Percentiles rank a stretch among this genome's conserved stretches.
phyloP scores from a whole-genome alignment of 2,797 vertebrate genomes.

The Poeciliopsis turneri region DNA sequence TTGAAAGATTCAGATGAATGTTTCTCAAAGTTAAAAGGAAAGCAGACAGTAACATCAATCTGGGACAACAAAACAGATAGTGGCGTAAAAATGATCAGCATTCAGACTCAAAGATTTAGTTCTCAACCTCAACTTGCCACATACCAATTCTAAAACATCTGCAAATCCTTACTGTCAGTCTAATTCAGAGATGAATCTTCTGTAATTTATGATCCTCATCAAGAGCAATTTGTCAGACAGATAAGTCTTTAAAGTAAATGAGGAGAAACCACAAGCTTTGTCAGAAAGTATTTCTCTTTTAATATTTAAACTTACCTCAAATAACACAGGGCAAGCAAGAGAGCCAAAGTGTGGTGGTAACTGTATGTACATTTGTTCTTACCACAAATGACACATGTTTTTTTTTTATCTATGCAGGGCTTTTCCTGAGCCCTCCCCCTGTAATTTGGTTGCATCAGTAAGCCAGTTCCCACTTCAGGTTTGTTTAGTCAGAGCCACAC shows the following conservation, averaged over 20 bases:
- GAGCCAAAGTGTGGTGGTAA: slow-evolving; percentile 21
- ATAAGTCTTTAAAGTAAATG: slow-evolving; percentile 48
- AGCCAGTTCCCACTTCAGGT: slow-evolving; percentile 11
- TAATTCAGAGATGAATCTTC: slow-evolving; percentile 9
- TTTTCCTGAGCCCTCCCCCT: slow-evolving; percentile 17
- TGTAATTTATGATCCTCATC: slow-evolving; percentile 45
- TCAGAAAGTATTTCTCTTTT: slow-evolving; percentile 35
- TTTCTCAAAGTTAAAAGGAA: background rate
- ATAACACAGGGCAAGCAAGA: slow-evolving; percentile 11
- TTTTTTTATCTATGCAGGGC: slow-evolving; percentile 27
- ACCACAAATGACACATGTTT: slow-evolving; percentile 28
- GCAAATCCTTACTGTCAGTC: slow-evolving; percentile 9
- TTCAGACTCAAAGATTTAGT: slow-evolving; percentile 3
- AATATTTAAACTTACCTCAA: slow-evolving; percentile 37
- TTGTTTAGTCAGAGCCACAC: slow-evolving; percentile 33
- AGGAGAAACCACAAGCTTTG: slow-evolving; percentile 23
- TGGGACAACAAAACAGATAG: background rate
- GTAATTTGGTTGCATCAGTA: slow-evolving; percentile 21
- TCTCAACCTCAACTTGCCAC: background rate
- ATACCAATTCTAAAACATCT: background rate
- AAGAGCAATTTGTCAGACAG: slow-evolving; percentile 44
- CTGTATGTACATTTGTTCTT: slow-evolving; percentile 23
- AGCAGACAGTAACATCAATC: background rate
- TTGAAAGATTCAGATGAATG: background rate
- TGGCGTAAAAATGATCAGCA: background rate